Evolutionary conservation across 2,888 invertebrate species (phyloP), one percentile per base, ranked within the genome.

Genomic region (Andrena haemorrhoa): DNA sequence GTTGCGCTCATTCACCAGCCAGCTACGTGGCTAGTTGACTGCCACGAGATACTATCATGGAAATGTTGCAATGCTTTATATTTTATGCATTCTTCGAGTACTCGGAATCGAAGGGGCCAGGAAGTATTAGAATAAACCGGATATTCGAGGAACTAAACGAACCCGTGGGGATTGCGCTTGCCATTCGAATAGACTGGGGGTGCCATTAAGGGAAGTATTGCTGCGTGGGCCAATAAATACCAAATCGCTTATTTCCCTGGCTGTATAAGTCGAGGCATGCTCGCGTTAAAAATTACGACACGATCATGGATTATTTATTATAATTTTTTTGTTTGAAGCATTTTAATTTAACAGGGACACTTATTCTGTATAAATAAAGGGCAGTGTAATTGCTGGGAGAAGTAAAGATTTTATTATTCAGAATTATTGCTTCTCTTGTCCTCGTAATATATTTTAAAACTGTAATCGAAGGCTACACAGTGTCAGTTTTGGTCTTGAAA

Each of bases 31-130:
- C 33, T 72, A 78, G 79, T 78, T 80, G 79, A 60, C 79, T 66
- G 65, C 66, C 33, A 49, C 71, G n/a, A 51, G 66, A 80, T 72
- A 49, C 60, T 31, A 72, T 47, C 79, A 10, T 20, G 47, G 61
- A 71, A 66, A 66, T 71, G 79, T 78, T 78, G 79, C 76, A 29
- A 47, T 71, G 76, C 75, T 82, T 85, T 87, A 88, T 88, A 87
- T 87, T 84, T 88, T 88, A 88, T 88, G 88, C 88, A 88, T 89
- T 87, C 87, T 73, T 77, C 65, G 76, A 83, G 61, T 69, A 64
- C 29, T 66, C 60, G 47, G 35, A 61, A 72, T 76, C 65, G 70
- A 60, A 66, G 16, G 35, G 26, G 31, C 64, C 49, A 51, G 49
- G 65, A 61, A 69, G 79, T 83, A 84, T 85, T 79, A 86, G 85